Evolutionary conservation across 1,140 invertebrate genomes (phyloP), one percentile per base, ranked within the genome.

Genomic region (Drosophila trapezifrons): DNA sequence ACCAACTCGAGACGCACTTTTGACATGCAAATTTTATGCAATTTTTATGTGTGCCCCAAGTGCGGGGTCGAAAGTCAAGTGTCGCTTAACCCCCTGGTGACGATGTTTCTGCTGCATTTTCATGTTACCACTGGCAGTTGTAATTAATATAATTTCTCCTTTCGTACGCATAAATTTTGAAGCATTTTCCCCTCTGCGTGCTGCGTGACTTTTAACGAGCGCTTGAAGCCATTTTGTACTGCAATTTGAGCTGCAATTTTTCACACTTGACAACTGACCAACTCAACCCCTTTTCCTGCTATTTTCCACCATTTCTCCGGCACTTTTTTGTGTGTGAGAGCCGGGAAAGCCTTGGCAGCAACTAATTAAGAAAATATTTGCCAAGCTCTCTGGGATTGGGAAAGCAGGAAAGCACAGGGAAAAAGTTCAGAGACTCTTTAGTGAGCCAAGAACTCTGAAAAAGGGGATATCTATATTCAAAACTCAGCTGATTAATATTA

Each of bases 331-430:
- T 55, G 59, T 38, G 17, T 40, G 66, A 18, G 60, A 69, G 37
- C 46, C 62, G 62, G 65, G 38, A 67, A 52, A 69, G 59, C 54
- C 70, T 73, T 60, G 70, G 73, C 73, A 76, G 72, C 66, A 84
- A 90, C 80, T 87, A 87, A 87, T 87, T 87, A 87, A 84, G 80
- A 87, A 90, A 87, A 89, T 87, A 90, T 87, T 90, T 87, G 77
- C 76, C 29, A 56, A 89, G 77, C 85, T 67, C 54, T 80, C 65
- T 49, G 15, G 35, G 35, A 20, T 51, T 57, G 63, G 46, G 37
- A 46, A 54, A 67, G 10, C 29, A 10, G 29, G 29, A 32, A 12
- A 10, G 29, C 29, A 32, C 29, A 3, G 29, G 10, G 29, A 32
- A 32, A 32, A 32, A 32, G 3, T 10, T 10, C 3, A 10, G 9